Base-by-base conservation (phyloP, 2,888 invertebrate species). In the Mythimna vitellina region DNA sequence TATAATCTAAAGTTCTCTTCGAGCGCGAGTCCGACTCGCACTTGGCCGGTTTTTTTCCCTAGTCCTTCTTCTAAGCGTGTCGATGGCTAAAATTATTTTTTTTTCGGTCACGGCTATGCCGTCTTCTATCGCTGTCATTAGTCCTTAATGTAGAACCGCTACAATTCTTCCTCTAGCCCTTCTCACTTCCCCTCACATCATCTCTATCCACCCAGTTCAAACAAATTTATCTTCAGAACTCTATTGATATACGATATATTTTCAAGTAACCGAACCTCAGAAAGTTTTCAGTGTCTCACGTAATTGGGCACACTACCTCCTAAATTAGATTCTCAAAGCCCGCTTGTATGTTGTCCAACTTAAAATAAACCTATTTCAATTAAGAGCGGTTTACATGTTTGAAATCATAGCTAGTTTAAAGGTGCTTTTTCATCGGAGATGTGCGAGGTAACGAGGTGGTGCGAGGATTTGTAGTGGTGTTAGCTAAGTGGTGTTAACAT, bases 301-400 rank as follows among this genome's bases (percentile, higher is more conserved):
- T 22, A 61, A 29, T 20, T 20, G 29, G 35, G 38, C 14, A 20
- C 12, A 46, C 29, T 8, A 6, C 20, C 10, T 51, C 38, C 6
- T 8, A 22, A 75, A 57, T 29, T 64, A n/a, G n/a, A 60, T 64
- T 74, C 7, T 22, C 8, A 49, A 65, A 58, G 8, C 10, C 20
- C 9, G 17, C 4, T 6, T 20, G 29, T 42, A 42, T 51, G 22
- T 20, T 10, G 38, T 12, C 22, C 12, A 29, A 51, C 20, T 25
- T 53, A 53, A 60, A 73, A 56, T 49, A 53, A 25, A 77, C 35
- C 22, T 17, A 38, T 60, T 49, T 64, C 38, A 60, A 60, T 51
- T 17, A 58, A 8, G 8, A 22, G 32, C 25, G 32, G 38, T 64
- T 60, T 60, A 64, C 49, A 22, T n/a, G 38, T 1, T 53, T 6